Percentiles rank a stretch among this genome's conserved stretches.
phyloP scores from a whole-genome alignment of 2,113 vertebrate genomes.

The Bos indicus region DNA sequence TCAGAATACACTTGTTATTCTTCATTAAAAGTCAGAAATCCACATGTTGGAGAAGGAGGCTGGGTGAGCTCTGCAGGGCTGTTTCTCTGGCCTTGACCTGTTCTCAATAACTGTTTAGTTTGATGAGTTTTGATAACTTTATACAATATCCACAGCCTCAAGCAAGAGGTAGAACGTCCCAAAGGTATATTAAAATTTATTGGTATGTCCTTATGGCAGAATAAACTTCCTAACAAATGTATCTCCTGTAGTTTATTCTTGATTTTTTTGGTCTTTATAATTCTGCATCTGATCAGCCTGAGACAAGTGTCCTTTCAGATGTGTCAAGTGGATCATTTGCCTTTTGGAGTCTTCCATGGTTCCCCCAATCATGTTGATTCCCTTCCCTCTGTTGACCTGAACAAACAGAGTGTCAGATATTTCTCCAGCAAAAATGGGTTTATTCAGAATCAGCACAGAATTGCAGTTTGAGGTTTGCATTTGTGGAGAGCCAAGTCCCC shows the following conservation, averaged over 20 bases:
- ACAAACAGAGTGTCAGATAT: background rate
- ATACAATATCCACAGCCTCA: background rate
- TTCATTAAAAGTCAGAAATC: background rate
- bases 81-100: background rate
- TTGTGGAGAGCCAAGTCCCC: background rate
- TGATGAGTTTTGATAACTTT: background rate
- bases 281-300: background rate
- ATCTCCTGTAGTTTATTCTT: background rate
- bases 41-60: background rate
- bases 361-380: background rate
- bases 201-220: background rate
- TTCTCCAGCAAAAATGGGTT: background rate
- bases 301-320: background rate
- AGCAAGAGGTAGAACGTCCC: background rate
- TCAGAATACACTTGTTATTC: background rate
- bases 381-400: background rate
- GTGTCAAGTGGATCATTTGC: background rate
- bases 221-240: background rate
- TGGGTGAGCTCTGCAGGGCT: background rate
- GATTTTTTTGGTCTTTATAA: background rate
- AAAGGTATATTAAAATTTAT: background rate
- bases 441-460: background rate
- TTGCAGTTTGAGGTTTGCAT: background rate
- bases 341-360: background rate
- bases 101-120: background rate